A percentile compares a stretch with the other conserved stretches of the same genome.
phyloP scores from a whole-genome alignment of 2,113 vertebrate genomes.

The Turnix velox region DNA sequence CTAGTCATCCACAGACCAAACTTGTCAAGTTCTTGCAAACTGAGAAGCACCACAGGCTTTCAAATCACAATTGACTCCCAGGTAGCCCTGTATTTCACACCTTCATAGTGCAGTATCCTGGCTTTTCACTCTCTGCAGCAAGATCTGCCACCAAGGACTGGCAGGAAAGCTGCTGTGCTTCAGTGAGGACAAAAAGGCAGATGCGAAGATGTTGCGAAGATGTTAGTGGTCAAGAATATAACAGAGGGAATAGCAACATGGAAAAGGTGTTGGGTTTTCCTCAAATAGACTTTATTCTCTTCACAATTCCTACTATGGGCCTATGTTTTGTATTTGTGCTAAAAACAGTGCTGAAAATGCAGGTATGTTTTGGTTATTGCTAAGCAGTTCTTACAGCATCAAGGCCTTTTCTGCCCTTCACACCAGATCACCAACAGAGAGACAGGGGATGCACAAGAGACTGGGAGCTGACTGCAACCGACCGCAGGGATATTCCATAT shows the following conservation, averaged over 20 bases:
- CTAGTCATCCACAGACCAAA: background rate
- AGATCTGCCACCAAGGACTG: rapidly evolving
- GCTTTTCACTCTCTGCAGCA: background rate
- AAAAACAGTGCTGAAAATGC: background rate
- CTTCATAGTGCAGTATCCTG: background rate
- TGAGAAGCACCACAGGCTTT: background rate
- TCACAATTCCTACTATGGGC: background rate
- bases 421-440: rapidly evolving
- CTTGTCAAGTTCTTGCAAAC: background rate
- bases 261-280: background rate
- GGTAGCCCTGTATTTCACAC: background rate
- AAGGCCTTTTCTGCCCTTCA: background rate
- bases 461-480: rapidly evolving
- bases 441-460: background rate
- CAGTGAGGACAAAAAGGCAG: background rate
- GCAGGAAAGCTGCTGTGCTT: background rate
- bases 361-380: background rate
- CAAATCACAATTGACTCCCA: background rate
- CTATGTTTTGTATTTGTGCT: background rate
- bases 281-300: background rate
- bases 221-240: too few relatives aligned
- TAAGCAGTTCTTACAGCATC: background rate
- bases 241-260: background rate
- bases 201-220: background rate
- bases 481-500: background rate